phyloP scores from a whole-genome alignment of 2,888 invertebrate genomes.

The Caenorhabditis sp. region DNA sequence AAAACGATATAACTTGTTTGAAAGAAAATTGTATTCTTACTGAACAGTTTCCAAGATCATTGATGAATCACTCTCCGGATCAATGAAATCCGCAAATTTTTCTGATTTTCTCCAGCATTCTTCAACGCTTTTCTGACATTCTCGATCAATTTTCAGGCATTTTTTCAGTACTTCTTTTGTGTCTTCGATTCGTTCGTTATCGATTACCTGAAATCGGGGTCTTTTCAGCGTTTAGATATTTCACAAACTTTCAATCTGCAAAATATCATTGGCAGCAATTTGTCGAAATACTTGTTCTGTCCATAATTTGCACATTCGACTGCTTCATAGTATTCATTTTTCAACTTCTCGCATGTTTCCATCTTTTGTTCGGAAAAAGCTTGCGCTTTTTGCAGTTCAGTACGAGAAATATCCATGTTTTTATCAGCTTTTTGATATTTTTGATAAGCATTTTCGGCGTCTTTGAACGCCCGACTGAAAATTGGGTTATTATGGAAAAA shows the following conservation, averaged over 20 bases:
- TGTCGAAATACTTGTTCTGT: constrained; percentile 75
- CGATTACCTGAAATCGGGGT: constrained; percentile 77
- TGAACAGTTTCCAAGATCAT: constrained; percentile 88
- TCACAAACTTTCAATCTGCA: constrained; percentile 69
- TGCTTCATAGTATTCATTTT: constrained; percentile 95
- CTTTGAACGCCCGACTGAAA: constrained; percentile 77
- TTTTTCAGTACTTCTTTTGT: constrained; percentile 84
- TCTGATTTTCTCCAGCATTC: constrained; percentile 91
- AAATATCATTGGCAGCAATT: constrained; percentile 73
- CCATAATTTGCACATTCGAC: constrained; percentile 91
- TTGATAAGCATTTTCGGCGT: constrained; percentile 91
- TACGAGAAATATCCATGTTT: constrained; percentile 90
- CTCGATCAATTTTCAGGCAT: constrained; percentile 22
- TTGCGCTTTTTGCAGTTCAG: constrained; percentile 85
- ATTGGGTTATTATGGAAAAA: not conserved
- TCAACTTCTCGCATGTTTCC: constrained; percentile 92
- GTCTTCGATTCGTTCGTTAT: constrained; percentile 91
- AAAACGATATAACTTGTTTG: not conserved
- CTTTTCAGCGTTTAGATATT: not conserved
- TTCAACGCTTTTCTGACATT: constrained; percentile 15
- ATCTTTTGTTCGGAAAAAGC: constrained; percentile 76
- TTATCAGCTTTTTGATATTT: constrained; percentile 94
- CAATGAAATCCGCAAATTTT: constrained; percentile 87
- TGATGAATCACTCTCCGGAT: constrained; percentile 85
- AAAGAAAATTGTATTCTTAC: constrained; percentile 20